Evolutionary conservation across 1,140 invertebrate genomes (phyloP).

Genomic region (Hesperophylax magnus): DNA sequence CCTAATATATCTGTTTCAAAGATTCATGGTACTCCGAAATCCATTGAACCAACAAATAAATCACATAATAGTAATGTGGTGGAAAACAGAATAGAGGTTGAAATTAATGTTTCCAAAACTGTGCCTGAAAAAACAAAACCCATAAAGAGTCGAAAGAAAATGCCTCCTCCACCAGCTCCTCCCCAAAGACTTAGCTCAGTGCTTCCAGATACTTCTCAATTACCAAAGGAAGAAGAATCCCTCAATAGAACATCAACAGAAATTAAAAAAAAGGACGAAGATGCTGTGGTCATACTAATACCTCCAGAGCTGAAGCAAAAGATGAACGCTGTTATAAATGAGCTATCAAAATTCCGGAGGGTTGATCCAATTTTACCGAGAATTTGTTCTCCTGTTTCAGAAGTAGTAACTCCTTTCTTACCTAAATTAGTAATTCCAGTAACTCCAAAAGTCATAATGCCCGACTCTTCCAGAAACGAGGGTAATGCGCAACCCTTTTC

Average conservation of each 20-base stretch:
- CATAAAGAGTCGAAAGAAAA: constrained; percentile 59
- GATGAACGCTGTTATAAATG: constrained; percentile 73
- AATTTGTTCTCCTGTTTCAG: constrained; percentile 56
- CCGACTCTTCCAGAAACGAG: constrained; percentile 57
- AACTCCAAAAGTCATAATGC: constrained; percentile 61
- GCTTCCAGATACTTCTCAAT: too few species aligned
- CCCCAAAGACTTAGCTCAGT: constrained; percentile 41
- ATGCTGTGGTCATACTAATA: constrained; percentile 60
- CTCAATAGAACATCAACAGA: constrained; percentile 1
- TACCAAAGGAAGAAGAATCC: constrained; percentile 11
- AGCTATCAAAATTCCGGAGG: constrained; percentile 67
- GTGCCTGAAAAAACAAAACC: neutral
- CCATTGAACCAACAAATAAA: constrained; percentile 60
- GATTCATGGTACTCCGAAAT: constrained; percentile 65
- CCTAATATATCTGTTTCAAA: constrained; percentile 64
- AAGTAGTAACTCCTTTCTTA: constrained; percentile 58
- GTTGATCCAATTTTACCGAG: constrained; percentile 61
- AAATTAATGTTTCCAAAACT: constrained; percentile 3
- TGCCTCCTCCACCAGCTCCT: constrained; percentile 68
- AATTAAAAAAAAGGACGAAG: constrained; percentile 53
- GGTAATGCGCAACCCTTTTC: constrained; percentile 19
- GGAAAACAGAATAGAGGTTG: neutral
- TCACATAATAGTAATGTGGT: neutral
- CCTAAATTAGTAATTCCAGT: constrained; percentile 63
- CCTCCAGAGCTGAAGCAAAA: constrained; percentile 70